Base-by-base conservation (phyloP, 2,113 vertebrate species). In the Dryoscopus gambensis region DNA sequence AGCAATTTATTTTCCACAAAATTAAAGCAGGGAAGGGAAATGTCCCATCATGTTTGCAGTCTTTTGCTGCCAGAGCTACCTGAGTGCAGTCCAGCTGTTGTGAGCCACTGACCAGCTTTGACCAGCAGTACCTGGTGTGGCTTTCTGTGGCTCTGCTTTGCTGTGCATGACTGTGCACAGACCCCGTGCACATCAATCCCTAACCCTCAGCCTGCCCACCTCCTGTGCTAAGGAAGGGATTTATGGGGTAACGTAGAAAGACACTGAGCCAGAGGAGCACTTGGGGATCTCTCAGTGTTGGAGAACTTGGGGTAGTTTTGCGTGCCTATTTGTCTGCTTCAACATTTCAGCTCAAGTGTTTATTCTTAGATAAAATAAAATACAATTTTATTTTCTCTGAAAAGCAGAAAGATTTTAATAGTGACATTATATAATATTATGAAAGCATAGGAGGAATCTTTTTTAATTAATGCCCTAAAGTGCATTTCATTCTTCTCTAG, bases 31-130 rank as follows among this genome's bases (percentile, higher is more conserved):
- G n/a, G 25, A 55, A 35, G 40, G 60, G 10, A 74, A 37, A 19
- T 9, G 4, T 7, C 5, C 57, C 4, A 1, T 18, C 30, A 0
- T 20, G 11, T 57, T 62, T n/a, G 37, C 47, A n/a, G 50, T 5
- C 59, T 63, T 44, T 17, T 11, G 46, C 25, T 21, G 63, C 42
- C 74, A 60, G 44, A 62, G 50, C 27, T 39, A 5, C 15, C 30
- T 14, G 33, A 8, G 14, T 3, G 31, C 59, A 3, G 12, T 31
- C 13, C 46, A 10, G 59, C 44, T 31, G 73, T 11, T 39, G 33
- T 33, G 31, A 42, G 35, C 33, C 71, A 13, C 4, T 25, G 19
- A 42, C 9, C 6, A 77, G 44, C 37, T 57, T 47, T 47, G 6
- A 15, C 12, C 71, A 70, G 60, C 78, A 40, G 42, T 5, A 9